Evolutionary conservation across 2,113 vertebrate genomes (phyloP), one percentile per base, ranked within the genome.

Genomic region (Pao palembangensis): DNA sequence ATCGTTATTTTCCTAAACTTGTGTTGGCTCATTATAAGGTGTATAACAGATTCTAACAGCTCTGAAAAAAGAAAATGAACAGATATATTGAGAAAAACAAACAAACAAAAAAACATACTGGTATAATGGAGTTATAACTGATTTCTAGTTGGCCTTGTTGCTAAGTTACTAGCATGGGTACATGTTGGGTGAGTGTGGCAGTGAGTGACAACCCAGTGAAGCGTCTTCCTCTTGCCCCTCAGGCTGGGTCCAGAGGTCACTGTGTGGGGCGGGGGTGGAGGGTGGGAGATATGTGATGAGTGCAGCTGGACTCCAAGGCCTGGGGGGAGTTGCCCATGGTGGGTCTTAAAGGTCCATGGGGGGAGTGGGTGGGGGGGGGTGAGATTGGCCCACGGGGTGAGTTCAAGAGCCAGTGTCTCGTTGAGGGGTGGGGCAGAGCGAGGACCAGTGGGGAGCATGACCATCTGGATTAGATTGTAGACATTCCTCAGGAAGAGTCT

Each of bases 401-500:
- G 64, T 65, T 31, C 64, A 67, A 73, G 72, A 76, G 75, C 76
- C 63, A 61, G 64, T 5, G 68, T 47, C 31, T 62, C 73, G 64
- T 60, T 14, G 8, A 55, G 46, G 66, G 66, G 61, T 64, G 68
- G 61, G 71, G 18, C 57, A 61, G 59, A 65, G 49, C 55, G 14
- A 47, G 55, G 43, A 51, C 66, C 44, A 59, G 67, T 11, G 65
- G 82, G 66, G 73, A 80, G 73, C 65, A 68, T 72, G 83, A 86
- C 86, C 89, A 91, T 91, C 88, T 90, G 90, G 90, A 89, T 81
- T 78, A 81, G 84, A 89, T 90, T 91, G 87, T 80, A 89, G 81
- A 88, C 79, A 91, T 91, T 91, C 88, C 86, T 88, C 64, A 73
- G 70, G 78, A 87, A 79, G 82, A 87, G 85, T 73, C 64, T 80